Conservation (phyloP, 2,113 vertebrate genomes). For the Peromyscus polionotus region DNA sequence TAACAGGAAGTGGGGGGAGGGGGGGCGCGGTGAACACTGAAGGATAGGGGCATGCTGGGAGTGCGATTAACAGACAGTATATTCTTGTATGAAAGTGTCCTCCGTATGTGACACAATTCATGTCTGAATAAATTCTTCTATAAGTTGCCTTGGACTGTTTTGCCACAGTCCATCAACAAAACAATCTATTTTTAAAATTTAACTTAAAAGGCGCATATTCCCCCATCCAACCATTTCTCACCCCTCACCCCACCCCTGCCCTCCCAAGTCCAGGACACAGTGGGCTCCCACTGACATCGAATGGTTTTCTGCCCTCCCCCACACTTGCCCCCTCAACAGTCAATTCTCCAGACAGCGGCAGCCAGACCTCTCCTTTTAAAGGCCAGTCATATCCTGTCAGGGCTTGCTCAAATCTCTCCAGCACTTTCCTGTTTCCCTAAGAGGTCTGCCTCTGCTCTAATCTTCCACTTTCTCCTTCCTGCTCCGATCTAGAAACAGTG, state of each 20-base stretch:
- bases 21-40: too few relatives aligned
- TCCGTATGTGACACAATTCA: not conserved
- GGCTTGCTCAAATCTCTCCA: not conserved
- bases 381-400: not conserved
- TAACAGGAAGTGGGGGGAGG: not conserved
- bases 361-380: not conserved
- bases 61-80: too few relatives aligned
- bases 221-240: not conserved
- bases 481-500: not conserved
- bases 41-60: not conserved
- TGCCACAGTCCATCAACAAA: not conserved
- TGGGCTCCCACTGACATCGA: not conserved
- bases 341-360: not conserved
- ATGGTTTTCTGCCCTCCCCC: not conserved
- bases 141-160: not conserved
- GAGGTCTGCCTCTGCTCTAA: not conserved
- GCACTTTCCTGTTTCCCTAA: not conserved
- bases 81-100: too few relatives aligned
- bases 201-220: not conserved
- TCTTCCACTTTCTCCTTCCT: not conserved
- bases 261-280: not conserved
- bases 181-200: not conserved
- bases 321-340: not conserved
- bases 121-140: not conserved
- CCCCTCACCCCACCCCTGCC: not conserved